Conservation (phyloP, 2,888 invertebrate genomes). For the Lutraria lutraria region DNA sequence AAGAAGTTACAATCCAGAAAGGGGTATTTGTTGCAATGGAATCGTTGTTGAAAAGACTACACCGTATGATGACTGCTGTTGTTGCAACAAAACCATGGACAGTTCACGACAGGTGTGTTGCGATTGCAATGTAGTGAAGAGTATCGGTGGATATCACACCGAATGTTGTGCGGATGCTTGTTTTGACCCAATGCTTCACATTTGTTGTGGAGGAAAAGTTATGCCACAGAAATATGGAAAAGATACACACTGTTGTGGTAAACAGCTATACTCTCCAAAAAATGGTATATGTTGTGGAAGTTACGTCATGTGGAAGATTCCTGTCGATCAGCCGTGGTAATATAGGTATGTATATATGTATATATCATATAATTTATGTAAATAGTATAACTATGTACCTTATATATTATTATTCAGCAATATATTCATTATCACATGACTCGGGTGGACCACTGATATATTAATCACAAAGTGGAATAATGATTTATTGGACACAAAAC, state of each 20-base stretch:
- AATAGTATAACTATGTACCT: too few species aligned
- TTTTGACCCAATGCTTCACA: conserved; percentile 29
- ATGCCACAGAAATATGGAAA: conserved; percentile 29
- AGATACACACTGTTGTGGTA: conserved; percentile 46
- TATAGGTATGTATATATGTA: conserved; percentile 10
- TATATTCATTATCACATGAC: too few species aligned
- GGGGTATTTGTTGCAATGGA: conserved; percentile 54
- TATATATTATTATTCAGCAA: too few species aligned
- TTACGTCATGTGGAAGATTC: conserved; percentile 43
- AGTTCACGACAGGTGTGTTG: conserved; percentile 55
- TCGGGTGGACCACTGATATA: too few species aligned
- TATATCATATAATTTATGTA: too few species aligned
- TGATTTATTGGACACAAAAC: too few species aligned
- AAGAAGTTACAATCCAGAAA: conserved; percentile 58
- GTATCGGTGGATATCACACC: conserved; percentile 22
- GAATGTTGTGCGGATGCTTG: conserved; percentile 41
- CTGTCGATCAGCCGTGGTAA: conserved; percentile 37
- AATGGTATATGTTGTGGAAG: conserved; percentile 43
- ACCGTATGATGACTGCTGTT: conserved; percentile 57
- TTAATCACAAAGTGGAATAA: too few species aligned
- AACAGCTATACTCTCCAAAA: conserved; percentile 40
- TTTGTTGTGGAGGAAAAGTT: conserved; percentile 42
- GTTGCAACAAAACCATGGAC: conserved; percentile 52
- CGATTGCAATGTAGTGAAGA: conserved; percentile 48
- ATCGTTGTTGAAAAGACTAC: conserved; percentile 51